These are phyloP conservation scores for Scaptomyza cyrtandrae DNA, from an alignment of 2,888 invertebrate species.

Conservation along the genomic window DNA sequence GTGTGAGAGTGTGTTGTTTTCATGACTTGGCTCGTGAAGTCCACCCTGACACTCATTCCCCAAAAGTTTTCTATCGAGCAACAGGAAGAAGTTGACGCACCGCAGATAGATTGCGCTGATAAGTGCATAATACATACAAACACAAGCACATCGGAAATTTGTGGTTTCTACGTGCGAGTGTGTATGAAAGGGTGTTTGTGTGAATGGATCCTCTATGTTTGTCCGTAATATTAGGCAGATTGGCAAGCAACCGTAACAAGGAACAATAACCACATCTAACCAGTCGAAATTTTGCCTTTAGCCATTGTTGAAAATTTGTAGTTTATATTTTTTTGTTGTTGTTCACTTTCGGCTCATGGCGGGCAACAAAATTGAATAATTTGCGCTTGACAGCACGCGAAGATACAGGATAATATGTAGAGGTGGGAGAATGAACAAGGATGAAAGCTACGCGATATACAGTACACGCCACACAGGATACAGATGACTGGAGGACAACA, in stretches of 20 bases:
- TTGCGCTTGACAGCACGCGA: slow-evolving; percentile 45
- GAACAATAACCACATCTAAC: slow-evolving; percentile 32
- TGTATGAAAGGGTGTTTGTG: slow-evolving; percentile 7
- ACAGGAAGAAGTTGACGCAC: slow-evolving; percentile 64
- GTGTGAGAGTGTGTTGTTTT: slow-evolving; percentile 1
- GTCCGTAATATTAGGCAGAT: slow-evolving; percentile 56
- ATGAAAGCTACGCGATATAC: slow-evolving; percentile 20
- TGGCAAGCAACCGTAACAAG: slow-evolving; percentile 52
- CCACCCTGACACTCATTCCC: background rate
- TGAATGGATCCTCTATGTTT: slow-evolving; percentile 32
- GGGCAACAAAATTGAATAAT: slow-evolving; percentile 58
- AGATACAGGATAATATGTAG: background rate
- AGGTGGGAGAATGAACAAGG: background rate
- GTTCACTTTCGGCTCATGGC: slow-evolving; percentile 28
- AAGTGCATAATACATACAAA: slow-evolving; percentile 70
- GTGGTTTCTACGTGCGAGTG: slow-evolving; percentile 37
- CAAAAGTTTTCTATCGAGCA: slow-evolving; percentile 40
- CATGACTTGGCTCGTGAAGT: slow-evolving; percentile 15
- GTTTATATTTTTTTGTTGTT: slow-evolving; percentile 14
- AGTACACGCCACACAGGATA: slow-evolving; percentile 32
- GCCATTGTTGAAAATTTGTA: slow-evolving; percentile 52
- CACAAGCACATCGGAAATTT: slow-evolving; percentile 56
- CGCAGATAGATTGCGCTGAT: slow-evolving; percentile 73
- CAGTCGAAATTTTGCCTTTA: slow-evolving; percentile 31
- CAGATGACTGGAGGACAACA: slow-evolving; percentile 42